Evolutionary conservation across 2,113 vertebrate species (phyloP).

Genomic region (Channa maculata): DNA sequence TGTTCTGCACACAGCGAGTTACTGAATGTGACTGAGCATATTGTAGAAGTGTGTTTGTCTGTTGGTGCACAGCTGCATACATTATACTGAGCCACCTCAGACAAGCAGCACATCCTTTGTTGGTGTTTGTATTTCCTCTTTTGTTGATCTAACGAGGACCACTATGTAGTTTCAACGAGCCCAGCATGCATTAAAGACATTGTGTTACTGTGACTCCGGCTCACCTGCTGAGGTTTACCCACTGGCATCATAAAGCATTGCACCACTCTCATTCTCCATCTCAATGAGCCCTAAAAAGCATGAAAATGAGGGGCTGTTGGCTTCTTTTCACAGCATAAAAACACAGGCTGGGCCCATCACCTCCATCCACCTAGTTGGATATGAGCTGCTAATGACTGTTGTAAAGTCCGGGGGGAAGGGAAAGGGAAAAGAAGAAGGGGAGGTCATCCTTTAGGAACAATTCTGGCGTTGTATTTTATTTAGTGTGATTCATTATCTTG

Average conservation of each 20-base stretch:
- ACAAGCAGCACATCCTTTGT: constrained; percentile 28
- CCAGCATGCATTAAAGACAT: constrained; percentile 72
- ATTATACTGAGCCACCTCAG: constrained; percentile 12
- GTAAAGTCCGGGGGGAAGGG: constrained; percentile 59
- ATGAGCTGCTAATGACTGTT: constrained; percentile 80
- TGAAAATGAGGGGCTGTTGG: constrained; percentile 69
- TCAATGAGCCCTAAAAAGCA: constrained; percentile 79
- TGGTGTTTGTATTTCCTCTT: constrained; percentile 75
- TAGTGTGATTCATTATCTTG: constrained; percentile 58
- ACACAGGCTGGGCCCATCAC: constrained; percentile 65
- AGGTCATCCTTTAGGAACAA: constrained; percentile 28
- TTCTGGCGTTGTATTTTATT: constrained; percentile 42
- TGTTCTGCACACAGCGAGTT: constrained; percentile 5
- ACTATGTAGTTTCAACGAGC: constrained; percentile 60
- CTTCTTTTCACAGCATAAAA: constrained; percentile 70
- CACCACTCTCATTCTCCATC: constrained; percentile 60
- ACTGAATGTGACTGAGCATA: no score
- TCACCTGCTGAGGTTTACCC: constrained; percentile 78
- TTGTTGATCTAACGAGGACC: constrained; percentile 77
- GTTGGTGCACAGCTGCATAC: constrained; percentile 16
- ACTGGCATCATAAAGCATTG: constrained; percentile 65
- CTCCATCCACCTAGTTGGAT: constrained; percentile 62
- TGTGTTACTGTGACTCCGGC: constrained; percentile 55
- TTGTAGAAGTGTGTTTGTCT: constrained; percentile 7
- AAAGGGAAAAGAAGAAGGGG: background rate